These are phyloP conservation scores for Strigamia transsilvanica DNA, from an alignment of 2,888 invertebrate genomes.

Conservation along the genomic window DNA sequence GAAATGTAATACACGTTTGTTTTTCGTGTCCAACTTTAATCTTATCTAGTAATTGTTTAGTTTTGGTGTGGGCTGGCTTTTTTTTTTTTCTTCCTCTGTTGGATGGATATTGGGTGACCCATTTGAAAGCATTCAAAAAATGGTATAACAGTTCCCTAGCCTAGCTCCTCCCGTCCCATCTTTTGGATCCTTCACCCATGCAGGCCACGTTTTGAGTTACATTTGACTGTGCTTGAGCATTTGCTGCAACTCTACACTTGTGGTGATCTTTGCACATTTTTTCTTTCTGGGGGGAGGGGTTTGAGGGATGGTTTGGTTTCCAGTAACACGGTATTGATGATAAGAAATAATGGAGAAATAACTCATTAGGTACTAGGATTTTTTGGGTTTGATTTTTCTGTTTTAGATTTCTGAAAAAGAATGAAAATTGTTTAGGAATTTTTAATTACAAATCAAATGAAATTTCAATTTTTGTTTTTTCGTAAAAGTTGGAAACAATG, in stretches of 20 bases:
- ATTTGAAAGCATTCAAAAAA: constrained; percentile 43
- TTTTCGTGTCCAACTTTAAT: constrained; percentile 19
- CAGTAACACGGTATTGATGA: constrained; percentile 8
- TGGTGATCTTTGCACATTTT: constrained; percentile 43
- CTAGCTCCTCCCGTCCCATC: background rate
- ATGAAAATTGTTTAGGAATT: background rate
- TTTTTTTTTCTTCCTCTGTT: constrained; percentile 5
- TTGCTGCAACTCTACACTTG: constrained; percentile 43
- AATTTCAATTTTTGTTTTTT: no score
- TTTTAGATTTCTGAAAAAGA: background rate
- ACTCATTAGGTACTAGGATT: constrained; percentile 40
- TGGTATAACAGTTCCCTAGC: background rate
- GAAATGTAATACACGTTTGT: constrained; percentile 34
- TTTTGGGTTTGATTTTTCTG: background rate
- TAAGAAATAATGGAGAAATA: constrained; percentile 50
- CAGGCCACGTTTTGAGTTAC: constrained; percentile 42
- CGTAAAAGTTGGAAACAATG: no score
- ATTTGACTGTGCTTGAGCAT: constrained; percentile 52
- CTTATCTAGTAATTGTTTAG: constrained; percentile 52
- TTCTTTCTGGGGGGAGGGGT: constrained; percentile 42
- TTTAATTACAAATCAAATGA: no score
- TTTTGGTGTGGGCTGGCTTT: background rate
- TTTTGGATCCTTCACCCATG: constrained; percentile 24
- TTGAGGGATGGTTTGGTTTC: background rate
- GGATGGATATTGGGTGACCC: constrained; percentile 50